Base-by-base conservation (phyloP, 1,140 invertebrate species). In the Aporrectodea caliginosa region DNA sequence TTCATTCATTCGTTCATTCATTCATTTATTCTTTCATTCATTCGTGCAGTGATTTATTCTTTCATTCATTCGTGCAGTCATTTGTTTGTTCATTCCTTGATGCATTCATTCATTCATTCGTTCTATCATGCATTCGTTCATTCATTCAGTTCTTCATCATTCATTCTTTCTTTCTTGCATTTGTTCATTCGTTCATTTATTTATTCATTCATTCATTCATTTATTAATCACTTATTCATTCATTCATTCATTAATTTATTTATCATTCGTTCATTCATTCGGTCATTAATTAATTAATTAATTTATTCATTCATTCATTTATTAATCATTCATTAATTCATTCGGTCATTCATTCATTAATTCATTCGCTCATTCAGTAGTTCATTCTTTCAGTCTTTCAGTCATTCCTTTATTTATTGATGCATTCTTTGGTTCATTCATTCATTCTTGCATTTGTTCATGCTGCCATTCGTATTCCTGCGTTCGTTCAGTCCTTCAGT, bases 41-140 rank as follows among this genome's bases (percentile, higher is more conserved):
- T 58, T 58, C 43, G 6, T 12, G 6, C 22, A 6, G 6, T 6
- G 6, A 58, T 6, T 22, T 22, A 58, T 6, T 58, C 43, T 58
- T 22, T 58, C 43, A 58, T 58, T 58, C 43, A 58, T 12, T 6
- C 6, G 6, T 12, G 6, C 43, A 58, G 6, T 6, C 22, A 22
- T 22, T 58, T 22, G 43, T 58, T 58, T 58, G 43, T 22, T 22
- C 22, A 22, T 58, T 6, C 22, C 6, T 58, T 6, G 6, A 12
- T 58, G 43, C 43, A 58, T 58, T 58, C 43, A 58, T 58, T 58
- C 43, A 58, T 58, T 58, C 43, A 58, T 58, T 58, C 43, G 22
- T 58, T 58, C 43, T 58, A 58, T 58, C 22, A 6, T 58, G 43
- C 43, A 58, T 6, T 22, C 43, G 22, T 6, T 58, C 43, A 12